Evolutionary conservation across 1,140 invertebrate genomes (phyloP), one percentile per base, ranked within the genome.

Genomic region (Drosophila sp.): DNA sequence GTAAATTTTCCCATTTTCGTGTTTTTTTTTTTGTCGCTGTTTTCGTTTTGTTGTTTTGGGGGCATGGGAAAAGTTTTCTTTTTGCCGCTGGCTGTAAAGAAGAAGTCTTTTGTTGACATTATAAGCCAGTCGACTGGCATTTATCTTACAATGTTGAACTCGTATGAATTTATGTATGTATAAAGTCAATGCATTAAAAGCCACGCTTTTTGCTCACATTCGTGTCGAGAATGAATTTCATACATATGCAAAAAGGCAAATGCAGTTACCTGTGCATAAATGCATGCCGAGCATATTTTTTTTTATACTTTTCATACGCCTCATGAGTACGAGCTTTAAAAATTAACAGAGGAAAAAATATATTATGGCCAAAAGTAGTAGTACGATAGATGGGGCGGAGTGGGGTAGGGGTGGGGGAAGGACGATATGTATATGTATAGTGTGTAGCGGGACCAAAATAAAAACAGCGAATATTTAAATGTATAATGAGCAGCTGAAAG

Each of bases 401-500:
- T 3, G 23, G 8, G 54, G 8, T 2, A 10, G 11, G 32, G 11
- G 17, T 23, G 27, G 17, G 11, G 3, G 11, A 5, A 4, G 60
- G 47, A 54, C 17, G 38, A 50, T 44, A 33, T 35, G 25, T 30
- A 60, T 44, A 60, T 17, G 33, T 50, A 38, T 17, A 17, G 17
- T 17, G 23, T 27, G 60, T 38, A 58, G 56, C 33, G 50, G 35
- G 57, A 71, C 25, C 58, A 65, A 83, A 81, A 87, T 72, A 74
- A 80, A 87, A 83, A 80, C 73, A 65, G 75, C 73, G 72, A 84
- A 84, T 89, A 90, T 89, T 89, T 87, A 84, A 89, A 89, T 89
- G 85, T 79, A 89, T 89, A 89, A 89, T 89, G 84, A 89, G 85
- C 66, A 90, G 77, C 77, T 89, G 84, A 89, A 89, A 89, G 84